Percentiles rank a stretch among this genome's conserved stretches.
These are phyloP conservation scores for Phainopepla nitens DNA, from an alignment of 2,113 vertebrate species.

Conservation along the genomic window DNA sequence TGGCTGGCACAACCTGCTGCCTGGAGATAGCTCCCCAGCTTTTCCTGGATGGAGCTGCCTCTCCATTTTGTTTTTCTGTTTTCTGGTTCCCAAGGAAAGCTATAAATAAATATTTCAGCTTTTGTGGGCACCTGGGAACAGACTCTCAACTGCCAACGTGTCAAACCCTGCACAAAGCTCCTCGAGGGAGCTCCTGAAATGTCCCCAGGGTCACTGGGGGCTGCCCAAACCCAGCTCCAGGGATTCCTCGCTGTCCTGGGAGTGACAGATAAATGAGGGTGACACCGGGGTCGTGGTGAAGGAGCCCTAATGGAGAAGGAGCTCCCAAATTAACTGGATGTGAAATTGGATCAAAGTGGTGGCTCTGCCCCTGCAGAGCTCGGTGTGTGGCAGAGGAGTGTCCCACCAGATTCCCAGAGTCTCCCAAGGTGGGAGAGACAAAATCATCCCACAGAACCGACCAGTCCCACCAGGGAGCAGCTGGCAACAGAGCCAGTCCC, in stretches of 20 bases:
- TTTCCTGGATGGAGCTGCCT: background rate
- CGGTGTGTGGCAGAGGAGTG: background rate
- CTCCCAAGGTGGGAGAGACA: background rate
- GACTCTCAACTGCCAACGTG: fast-evolving
- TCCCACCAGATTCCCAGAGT: background rate
- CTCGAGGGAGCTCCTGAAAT: background rate
- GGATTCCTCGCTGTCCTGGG: background rate
- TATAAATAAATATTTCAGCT: background rate
- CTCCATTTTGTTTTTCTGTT: too few relatives aligned
- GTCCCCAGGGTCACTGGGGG: background rate
- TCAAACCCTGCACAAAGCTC: fast-evolving
- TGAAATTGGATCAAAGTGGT: background rate
- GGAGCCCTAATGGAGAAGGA: background rate
- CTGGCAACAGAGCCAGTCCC: background rate
- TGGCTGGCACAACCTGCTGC: background rate
- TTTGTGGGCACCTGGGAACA: background rate
- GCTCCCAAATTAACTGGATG: background rate
- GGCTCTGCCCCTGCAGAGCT: background rate
- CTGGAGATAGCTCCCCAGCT: background rate
- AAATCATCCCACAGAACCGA: fast-evolving
- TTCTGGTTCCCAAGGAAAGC: too few relatives aligned
- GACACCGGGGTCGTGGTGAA: fast-evolving
- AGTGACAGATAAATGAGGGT: background rate
- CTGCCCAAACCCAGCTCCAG: background rate
- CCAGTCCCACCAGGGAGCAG: background rate